These are phyloP conservation scores for Melanostigma gelatinosum DNA, from an alignment of 2,113 vertebrate genomes.

Conservation along the genomic window DNA sequence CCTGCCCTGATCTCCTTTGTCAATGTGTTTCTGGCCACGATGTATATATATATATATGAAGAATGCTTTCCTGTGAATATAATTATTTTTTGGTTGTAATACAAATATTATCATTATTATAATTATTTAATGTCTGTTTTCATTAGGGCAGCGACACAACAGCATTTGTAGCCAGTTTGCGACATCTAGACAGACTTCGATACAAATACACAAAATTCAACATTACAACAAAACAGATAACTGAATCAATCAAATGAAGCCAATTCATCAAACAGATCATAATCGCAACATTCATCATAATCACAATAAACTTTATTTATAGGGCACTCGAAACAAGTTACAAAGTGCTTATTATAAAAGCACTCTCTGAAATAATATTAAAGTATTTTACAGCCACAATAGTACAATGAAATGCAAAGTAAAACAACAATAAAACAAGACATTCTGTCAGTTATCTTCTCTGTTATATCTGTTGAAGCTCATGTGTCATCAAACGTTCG, in stretches of 20 bases:
- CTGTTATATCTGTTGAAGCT: slow-evolving; percentile 18
- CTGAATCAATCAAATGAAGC: neutral
- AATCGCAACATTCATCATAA: no score
- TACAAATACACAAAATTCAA: neutral
- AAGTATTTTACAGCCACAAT: neutral
- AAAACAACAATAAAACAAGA: neutral
- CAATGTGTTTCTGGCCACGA: no score
- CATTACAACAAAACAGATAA: neutral
- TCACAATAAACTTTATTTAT: neutral
- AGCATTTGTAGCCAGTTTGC: neutral
- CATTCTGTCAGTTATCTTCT: neutral
- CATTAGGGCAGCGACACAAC: neutral
- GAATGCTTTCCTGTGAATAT: neutral
- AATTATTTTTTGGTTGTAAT: neutral
- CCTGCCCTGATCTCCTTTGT: no score
- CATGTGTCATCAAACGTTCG: slow-evolving; percentile 10
- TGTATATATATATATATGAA: neutral
- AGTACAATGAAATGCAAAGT: neutral
- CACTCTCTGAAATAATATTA: neutral
- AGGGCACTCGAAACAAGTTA: neutral
- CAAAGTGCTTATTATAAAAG: neutral
- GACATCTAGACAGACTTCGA: neutral
- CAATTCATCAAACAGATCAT: neutral
- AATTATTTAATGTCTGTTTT: neutral
- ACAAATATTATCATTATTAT: no score